Evolutionary conservation across 2,888 invertebrate genomes (phyloP), one percentile per base, ranked within the genome.

Genomic region (Clitarchus hookeri): DNA sequence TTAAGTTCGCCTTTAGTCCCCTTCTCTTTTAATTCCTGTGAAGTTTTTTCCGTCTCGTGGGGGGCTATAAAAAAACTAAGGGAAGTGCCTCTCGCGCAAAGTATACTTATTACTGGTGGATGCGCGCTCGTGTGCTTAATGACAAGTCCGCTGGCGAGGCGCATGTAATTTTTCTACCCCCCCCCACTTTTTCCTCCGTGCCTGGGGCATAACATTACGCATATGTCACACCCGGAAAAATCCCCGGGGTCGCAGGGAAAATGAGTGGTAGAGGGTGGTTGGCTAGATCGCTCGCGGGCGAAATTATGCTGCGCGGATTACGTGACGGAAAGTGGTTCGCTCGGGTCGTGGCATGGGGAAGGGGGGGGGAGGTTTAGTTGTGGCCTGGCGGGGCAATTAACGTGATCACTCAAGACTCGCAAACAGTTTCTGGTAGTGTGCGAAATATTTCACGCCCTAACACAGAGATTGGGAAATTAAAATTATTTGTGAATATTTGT

Each of bases 381-480:
- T 65, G n/a, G 65, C n/a, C 65, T n/a, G 65, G n/a, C 44, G 82
- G 16, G 44, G 78, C 82, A 87, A 87, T 86, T 87, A 87, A 86
- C 85, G 54, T 84, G 85, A 86, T 87, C 36, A 36, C 36, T 36
- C 36, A 36, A 36, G 36, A 36, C 36, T 36, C 36, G 36, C 36
- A 36, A n/a, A 36, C 36, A 36, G 4, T 36, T 36, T 36, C 36
- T 36, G 36, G 36, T 36, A 36, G 36, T 36, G 36, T 36, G 36
- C 36, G 36, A 36, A 36, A 36, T 36, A 36, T 36, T 36, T 36
- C 36, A 36, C 36, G 36, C 36, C 36, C 36, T 4, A 36, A 36
- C 4, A 36, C 36, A 36, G 36, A 36, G 36, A 36, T 36, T 36
- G 36, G 36, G 36, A 36, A 4, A 36, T 36, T 36, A 36, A 36